phyloP scores from a whole-genome alignment of 2,888 invertebrate species.

The Tachina lurida region DNA sequence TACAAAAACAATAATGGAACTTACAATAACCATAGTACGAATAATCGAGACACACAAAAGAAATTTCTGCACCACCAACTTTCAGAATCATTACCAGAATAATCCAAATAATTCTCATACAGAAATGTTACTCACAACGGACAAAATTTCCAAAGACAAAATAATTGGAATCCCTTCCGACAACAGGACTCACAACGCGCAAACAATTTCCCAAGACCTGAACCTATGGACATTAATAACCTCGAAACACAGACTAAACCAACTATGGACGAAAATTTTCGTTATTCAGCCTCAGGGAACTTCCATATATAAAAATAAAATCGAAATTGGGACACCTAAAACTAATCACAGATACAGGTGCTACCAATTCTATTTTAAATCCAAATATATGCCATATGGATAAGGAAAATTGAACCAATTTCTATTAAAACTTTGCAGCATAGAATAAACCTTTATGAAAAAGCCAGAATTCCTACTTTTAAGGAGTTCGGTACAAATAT shows the following conservation, averaged over 20 bases:
- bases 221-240: conserved; percentile 20
- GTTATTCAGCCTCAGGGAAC: background rate
- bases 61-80: too few species aligned
- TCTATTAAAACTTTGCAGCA: conserved; percentile 24
- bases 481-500: background rate
- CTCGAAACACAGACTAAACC: background rate
- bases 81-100: too few species aligned
- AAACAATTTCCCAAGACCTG: background rate
- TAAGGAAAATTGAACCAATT: conserved; percentile 1
- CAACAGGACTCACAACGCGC: background rate
- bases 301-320: background rate
- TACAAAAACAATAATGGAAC: background rate
- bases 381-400: conserved; percentile 26
- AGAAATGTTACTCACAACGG: too few species aligned
- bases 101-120: too few species aligned
- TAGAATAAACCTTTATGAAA: background rate
- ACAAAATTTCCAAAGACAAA: too few species aligned
- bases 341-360: conserved; percentile 34
- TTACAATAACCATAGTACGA: background rate
- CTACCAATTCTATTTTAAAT: conserved; percentile 23
- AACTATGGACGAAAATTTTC: conserved; percentile 3
- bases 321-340: background rate
- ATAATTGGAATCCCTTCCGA: too few species aligned
- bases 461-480: conserved; percentile 5
- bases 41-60: too few species aligned